Evolutionary conservation across 2,888 invertebrate species (phyloP).

Genomic region (Drosophila atroscutellata): DNA sequence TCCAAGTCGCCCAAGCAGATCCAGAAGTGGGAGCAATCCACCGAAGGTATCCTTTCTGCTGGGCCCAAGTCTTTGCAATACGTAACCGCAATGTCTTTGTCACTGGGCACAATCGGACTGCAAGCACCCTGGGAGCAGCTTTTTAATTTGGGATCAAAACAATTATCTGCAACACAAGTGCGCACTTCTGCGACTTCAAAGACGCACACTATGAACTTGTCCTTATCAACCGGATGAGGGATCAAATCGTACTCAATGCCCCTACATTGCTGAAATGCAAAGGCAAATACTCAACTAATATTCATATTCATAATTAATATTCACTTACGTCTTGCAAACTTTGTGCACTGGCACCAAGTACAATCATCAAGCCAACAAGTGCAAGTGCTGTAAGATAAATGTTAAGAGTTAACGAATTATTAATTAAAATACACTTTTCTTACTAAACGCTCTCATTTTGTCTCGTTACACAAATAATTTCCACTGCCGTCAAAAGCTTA

Average conservation of each 20-base stretch:
- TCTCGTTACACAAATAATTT: neutral
- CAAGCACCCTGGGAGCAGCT: conserved; percentile 7
- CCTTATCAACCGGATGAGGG: conserved; percentile 13
- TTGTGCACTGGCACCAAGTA: conserved; percentile 3
- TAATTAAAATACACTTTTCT: neutral
- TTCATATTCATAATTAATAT: neutral
- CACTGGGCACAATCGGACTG: neutral
- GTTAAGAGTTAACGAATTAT: neutral
- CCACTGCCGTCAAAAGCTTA: neutral
- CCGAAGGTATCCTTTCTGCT: conserved; percentile 11
- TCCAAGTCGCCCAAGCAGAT: conserved; percentile 22
- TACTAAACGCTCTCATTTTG: conserved; percentile 22
- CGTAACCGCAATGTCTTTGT: neutral
- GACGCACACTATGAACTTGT: conserved; percentile 23
- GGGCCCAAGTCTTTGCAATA: neutral
- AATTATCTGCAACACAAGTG: neutral
- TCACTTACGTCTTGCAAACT: conserved; percentile 17
- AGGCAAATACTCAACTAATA: no score
- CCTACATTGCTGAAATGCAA: conserved; percentile 10
- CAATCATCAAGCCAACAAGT: neutral
- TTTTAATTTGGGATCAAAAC: conserved; percentile 17
- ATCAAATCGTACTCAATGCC: conserved; percentile 20
- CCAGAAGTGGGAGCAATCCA: conserved; percentile 33
- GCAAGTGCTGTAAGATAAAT: neutral
- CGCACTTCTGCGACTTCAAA: conserved; percentile 22